These are phyloP conservation scores for Corythornis cristatus DNA, from an alignment of 2,113 vertebrate genomes.

Conservation along the genomic window DNA sequence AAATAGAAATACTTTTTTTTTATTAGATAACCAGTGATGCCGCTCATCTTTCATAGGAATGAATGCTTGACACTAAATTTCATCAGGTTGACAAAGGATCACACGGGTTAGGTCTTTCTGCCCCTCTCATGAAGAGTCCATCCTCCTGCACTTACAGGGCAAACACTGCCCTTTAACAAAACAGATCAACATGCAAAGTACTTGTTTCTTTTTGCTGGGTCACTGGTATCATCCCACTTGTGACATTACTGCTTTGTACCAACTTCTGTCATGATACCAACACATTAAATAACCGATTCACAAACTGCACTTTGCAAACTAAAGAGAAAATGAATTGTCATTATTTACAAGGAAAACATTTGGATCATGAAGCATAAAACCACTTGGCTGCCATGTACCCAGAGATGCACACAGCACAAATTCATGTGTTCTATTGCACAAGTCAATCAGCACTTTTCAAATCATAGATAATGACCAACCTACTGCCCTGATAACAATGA, in stretches of 20 bases:
- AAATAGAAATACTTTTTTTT: conserved; percentile 54
- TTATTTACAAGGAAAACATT: neutral
- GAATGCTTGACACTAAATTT: conserved; percentile 20
- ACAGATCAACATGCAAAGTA: neutral
- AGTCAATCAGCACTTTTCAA: neutral
- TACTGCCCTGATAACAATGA: neutral
- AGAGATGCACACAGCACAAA: neutral
- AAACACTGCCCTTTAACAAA: neutral
- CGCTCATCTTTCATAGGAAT: conserved; percentile 24
- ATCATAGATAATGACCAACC: neutral
- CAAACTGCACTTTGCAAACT: neutral
- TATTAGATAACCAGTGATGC: conserved; percentile 59
- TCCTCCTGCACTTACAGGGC: conserved; percentile 17
- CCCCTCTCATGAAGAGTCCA: conserved; percentile 9
- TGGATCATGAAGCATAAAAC: neutral
- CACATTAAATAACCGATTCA: neutral
- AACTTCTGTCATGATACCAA: neutral
- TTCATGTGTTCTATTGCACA: neutral
- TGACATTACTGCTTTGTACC: neutral
- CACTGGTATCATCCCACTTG: neutral
- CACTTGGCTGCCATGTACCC: neutral
- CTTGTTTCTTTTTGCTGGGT: conserved; percentile 38
- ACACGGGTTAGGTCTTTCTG: neutral
- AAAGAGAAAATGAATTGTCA: neutral
- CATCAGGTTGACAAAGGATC: conserved; percentile 54